Evolutionary conservation across 2,113 vertebrate genomes (phyloP), one percentile per base, ranked within the genome.

Genomic region (Ondatra zibethicus): DNA sequence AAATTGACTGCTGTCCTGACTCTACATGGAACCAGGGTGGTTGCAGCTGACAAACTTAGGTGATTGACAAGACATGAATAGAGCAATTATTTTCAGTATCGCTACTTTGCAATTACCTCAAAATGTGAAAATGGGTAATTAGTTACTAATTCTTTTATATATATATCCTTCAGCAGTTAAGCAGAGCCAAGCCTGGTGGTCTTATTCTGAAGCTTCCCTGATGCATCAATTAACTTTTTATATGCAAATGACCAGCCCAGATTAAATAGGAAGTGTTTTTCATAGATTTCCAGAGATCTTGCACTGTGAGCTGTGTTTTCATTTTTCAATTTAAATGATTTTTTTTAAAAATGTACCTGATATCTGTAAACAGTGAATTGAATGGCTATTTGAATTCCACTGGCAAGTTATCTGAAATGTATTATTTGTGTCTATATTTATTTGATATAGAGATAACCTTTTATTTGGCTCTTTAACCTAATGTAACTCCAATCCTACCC

Each of bases 61-160:
- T 97, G 98, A 97, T 92, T 93, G 77, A 81, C 93, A 81, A 87
- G 78, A 76, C 66, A 14, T 63, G 92, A 96, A 95, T 55, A 90
- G 96, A 97, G 89, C 73, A 96, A 96, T 97, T 98, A 94, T 94
- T 97, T 98, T 89, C 92, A 82, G 85, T 65, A 39, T 93, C 81
- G 73, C 89, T 95, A 82, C 93, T 92, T 92, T 84, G 80, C 76
- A 96, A 97, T 95, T 97, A 96, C 55, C 95, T 97, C 93, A 80
- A 97, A 97, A 97, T 97, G 95, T 91, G 97, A 97, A 98, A 97
- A 55, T 90, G 88, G 84, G 66, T 98, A 97, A 98, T 98, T 98
- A 95, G 66, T 88, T 80, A 14, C 93, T 95, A 95, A 97, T 93
- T 98, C 86, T 97, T 97, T 92, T 19, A 11, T 66, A 33, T 90